Conservation (phyloP, 2,888 invertebrate species). For the Teleogryllus oceanicus region DNA sequence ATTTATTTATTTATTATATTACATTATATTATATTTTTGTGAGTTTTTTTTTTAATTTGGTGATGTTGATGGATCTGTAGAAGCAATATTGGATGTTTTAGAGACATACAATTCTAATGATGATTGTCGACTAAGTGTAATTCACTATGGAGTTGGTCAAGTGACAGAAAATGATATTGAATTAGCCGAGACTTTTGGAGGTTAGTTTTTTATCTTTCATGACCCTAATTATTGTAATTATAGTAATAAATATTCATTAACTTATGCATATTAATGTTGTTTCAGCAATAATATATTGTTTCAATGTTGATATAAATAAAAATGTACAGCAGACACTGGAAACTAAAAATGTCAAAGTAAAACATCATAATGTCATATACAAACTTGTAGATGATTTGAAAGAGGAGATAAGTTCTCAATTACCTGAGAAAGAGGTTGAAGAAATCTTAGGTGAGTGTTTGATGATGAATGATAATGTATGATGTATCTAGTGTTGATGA, state of each 20-base stretch:
- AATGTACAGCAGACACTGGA: constrained; percentile 54
- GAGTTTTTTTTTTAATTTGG: too few relatives aligned
- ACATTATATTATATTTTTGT: too few relatives aligned
- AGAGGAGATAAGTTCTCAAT: constrained; percentile 65
- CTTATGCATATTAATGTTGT: not conserved
- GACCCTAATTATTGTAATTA: too few relatives aligned
- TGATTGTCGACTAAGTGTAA: constrained; percentile 72
- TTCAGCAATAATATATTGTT: constrained; percentile 78
- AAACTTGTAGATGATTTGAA: constrained; percentile 86
- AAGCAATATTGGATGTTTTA: constrained; percentile 88
- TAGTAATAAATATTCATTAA: not conserved
- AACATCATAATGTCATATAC: constrained; percentile 86
- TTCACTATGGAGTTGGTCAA: constrained; percentile 88
- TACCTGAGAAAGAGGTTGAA: constrained; percentile 72
- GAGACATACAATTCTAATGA: constrained; percentile 73
- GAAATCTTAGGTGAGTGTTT: constrained; percentile 64
- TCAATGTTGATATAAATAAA: constrained; percentile 65
- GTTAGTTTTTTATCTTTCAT: constrained; percentile 43
- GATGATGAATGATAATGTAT: not conserved
- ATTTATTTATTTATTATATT: too few relatives aligned
- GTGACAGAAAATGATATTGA: constrained; percentile 81
- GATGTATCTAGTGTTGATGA: constrained; percentile 24
- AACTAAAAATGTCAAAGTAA: constrained; percentile 57
- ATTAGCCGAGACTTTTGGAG: constrained; percentile 68
- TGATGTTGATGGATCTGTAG: constrained; percentile 94